Percentiles rank a stretch among this genome's conserved stretches.
Conservation (phyloP, 2,888 invertebrate species). For the Ashinkailepas kermadecensis region DNA sequence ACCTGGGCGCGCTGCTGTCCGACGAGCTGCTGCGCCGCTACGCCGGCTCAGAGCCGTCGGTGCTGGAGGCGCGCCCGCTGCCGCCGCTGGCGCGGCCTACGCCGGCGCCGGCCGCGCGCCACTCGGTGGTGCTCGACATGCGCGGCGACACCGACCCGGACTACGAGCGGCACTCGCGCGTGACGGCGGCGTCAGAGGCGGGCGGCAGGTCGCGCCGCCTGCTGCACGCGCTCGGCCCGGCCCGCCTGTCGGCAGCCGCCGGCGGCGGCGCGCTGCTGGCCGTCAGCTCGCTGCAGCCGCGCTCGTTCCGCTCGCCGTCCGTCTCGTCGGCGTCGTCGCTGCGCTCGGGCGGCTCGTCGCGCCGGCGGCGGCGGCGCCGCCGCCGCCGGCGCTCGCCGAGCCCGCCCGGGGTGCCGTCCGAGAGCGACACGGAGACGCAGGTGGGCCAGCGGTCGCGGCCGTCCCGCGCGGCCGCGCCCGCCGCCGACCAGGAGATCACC, state of each 20-base stretch:
- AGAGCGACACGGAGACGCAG: neutral
- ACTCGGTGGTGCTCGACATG: neutral
- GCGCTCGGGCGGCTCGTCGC: neutral
- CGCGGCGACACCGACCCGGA: neutral
- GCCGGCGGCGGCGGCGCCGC: neutral
- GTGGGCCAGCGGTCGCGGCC: neutral
- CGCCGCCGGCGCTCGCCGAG: neutral
- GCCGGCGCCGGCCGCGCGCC: neutral
- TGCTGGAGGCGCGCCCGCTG: slow-evolving; percentile 7
- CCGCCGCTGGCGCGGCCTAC: neutral
- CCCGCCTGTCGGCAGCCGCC: neutral
- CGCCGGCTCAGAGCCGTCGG: neutral
- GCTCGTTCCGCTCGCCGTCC: neutral
- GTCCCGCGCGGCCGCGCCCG: neutral
- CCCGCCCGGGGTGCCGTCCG: neutral
- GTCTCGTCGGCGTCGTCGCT: neutral
- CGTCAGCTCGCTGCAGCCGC: neutral
- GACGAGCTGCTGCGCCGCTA: neutral
- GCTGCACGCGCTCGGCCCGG: neutral
- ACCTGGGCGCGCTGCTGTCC: neutral
- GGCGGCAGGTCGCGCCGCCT: neutral
- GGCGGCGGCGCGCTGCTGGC: neutral
- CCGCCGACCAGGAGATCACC: neutral
- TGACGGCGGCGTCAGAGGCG: neutral
- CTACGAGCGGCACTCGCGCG: neutral